phyloP scores from a whole-genome alignment of 2,113 vertebrate species.

The Equus quagga region DNA sequence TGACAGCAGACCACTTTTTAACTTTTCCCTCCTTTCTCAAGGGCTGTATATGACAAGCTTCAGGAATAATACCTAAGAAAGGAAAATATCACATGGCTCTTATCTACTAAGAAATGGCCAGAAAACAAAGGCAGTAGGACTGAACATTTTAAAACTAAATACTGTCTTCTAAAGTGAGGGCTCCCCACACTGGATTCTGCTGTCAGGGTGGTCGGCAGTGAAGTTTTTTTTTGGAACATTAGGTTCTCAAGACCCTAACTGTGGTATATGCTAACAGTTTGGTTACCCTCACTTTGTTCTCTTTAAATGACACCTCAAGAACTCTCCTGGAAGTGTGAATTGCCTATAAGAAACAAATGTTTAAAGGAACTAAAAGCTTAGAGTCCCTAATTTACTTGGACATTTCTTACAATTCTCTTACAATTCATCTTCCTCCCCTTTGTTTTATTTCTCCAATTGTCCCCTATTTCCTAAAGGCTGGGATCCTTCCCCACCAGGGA shows the following conservation, averaged over 20 bases:
- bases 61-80: slow-evolving; percentile 19
- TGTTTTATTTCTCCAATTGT: slow-evolving; percentile 41
- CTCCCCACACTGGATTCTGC: neutral
- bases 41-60: neutral
- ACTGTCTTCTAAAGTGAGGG: neutral
- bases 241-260: neutral
- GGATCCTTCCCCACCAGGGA: neutral
- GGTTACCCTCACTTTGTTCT: neutral
- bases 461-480: neutral
- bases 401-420: neutral
- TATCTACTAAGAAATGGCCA: slow-evolving; percentile 33
- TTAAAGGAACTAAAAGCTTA: slow-evolving; percentile 20
- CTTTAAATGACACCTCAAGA: slow-evolving; percentile 9
- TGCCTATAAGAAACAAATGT: slow-evolving; percentile 33
- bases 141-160: slow-evolving; percentile 27
- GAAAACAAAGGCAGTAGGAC: slow-evolving; percentile 5
- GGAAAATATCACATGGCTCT: neutral
- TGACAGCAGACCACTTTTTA: neutral
- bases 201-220: neutral
- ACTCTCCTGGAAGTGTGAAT: neutral
- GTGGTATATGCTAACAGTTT: slow-evolving; percentile 11
- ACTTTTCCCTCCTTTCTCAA: neutral
- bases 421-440: neutral
- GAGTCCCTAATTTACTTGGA: neutral
- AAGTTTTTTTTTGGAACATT: neutral